Conservation (phyloP, 2,797 vertebrate species). For the Hybognathus amarus region DNA sequence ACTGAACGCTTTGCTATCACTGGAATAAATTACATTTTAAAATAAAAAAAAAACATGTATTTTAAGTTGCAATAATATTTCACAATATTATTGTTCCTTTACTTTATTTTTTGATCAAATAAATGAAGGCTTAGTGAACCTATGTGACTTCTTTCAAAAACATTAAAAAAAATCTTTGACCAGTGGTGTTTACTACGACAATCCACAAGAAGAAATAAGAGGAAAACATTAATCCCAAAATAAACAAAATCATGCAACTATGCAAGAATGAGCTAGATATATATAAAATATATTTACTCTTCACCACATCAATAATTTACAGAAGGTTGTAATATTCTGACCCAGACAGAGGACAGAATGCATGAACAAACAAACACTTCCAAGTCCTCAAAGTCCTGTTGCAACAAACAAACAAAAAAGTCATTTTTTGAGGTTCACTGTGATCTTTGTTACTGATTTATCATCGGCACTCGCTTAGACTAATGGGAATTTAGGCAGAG, state of each 20-base stretch:
- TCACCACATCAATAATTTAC: constrained; percentile 49
- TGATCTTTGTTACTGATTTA: neutral
- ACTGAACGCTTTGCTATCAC: too few relatives aligned
- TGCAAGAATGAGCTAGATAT: neutral
- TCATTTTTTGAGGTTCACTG: neutral
- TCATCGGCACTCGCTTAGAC: neutral
- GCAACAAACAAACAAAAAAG: neutral
- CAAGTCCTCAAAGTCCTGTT: too few relatives aligned
- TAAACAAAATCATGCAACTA: neutral
- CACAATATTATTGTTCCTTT: neutral
- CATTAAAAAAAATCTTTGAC: neutral
- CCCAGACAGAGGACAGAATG: constrained; percentile 9
- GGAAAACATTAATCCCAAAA: neutral
- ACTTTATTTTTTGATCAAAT: neutral
- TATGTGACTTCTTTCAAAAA: neutral
- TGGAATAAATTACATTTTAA: too few relatives aligned
- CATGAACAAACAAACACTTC: constrained; percentile 21
- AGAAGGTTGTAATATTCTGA: constrained; percentile 19
- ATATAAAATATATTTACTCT: neutral
- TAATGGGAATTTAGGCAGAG: neutral
- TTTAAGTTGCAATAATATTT: neutral
- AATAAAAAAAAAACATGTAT: neutral
- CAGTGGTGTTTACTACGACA: neutral
- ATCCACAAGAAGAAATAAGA: neutral
- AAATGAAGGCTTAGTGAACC: neutral